phyloP scores from a whole-genome alignment of 2,113 vertebrate species.

The Pangasianodon hypophthalmus region DNA sequence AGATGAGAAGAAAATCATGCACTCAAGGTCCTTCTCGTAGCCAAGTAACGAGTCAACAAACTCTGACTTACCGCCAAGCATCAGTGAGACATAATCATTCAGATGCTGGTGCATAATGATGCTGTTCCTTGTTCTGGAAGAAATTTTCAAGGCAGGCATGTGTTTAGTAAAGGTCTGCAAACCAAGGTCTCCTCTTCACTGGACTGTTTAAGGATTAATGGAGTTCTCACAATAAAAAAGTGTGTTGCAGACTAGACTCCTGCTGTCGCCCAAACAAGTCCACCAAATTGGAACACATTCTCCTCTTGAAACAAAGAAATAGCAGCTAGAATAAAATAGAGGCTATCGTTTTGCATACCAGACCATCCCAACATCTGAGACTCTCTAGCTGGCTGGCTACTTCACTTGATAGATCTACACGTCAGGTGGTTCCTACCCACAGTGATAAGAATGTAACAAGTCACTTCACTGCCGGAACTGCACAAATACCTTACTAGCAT shows the following conservation, averaged over 20 bases:
- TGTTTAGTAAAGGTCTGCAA: neutral
- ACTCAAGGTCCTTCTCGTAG: constrained; percentile 23
- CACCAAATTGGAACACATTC: too few relatives aligned
- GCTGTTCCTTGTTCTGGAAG: neutral
- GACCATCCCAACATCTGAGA: neutral
- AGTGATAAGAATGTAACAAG: neutral
- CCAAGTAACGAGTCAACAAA: constrained; percentile 8
- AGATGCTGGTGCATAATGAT: neutral
- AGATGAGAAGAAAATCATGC: constrained; percentile 33
- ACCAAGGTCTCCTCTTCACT: neutral
- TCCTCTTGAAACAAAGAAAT: neutral
- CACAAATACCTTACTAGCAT: neutral
- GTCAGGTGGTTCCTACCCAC: neutral
- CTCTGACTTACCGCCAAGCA: constrained; percentile 6
- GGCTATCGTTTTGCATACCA: neutral
- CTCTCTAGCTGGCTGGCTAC: neutral
- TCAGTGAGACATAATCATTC: neutral
- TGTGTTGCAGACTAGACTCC: too few relatives aligned
- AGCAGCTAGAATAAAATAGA: neutral
- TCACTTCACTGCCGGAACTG: neutral
- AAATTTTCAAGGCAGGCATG: neutral
- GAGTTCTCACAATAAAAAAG: too few relatives aligned
- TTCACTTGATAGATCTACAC: neutral
- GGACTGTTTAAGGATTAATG: neutral
- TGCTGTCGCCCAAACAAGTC: too few relatives aligned